These are phyloP conservation scores for Idris sp. DNA, from an alignment of 1,140 invertebrate genomes.

Conservation along the genomic window DNA sequence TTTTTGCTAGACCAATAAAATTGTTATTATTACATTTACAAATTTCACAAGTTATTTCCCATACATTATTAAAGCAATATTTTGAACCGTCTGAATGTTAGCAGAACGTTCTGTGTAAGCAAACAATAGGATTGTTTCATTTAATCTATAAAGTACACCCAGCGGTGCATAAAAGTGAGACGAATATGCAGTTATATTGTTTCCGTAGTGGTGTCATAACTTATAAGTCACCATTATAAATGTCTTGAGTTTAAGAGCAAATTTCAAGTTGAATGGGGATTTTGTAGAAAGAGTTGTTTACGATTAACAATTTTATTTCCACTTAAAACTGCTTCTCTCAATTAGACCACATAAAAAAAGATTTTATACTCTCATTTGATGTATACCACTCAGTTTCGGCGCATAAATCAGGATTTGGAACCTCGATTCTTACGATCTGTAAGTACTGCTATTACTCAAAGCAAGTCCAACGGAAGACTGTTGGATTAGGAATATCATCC, in stretches of 20 bases:
- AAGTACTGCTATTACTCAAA: constrained; percentile 24
- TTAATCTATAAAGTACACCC: constrained; percentile 27
- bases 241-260: constrained; percentile 22
- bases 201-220: constrained; percentile 30
- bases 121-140: constrained; percentile 48
- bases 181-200: constrained; percentile 46
- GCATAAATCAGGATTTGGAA: constrained; percentile 27
- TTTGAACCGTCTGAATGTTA: too few species aligned
- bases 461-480: constrained; percentile 1
- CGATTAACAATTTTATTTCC: constrained; percentile 32
- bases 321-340: constrained; percentile 5
- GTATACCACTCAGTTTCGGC: neutral
- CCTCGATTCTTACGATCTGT: constrained; percentile 11
- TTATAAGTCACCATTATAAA: constrained; percentile 21
- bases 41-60: constrained; percentile 14
- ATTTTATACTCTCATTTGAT: constrained; percentile 27
- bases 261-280: constrained; percentile 9
- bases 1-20: too few species aligned
- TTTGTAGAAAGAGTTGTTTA: constrained; percentile 41
- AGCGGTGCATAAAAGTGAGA: constrained; percentile 42
- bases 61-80: constrained; percentile 19
- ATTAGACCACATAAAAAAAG: too few species aligned
- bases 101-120: too few species aligned
- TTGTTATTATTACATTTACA: too few species aligned
- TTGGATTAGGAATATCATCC: constrained; percentile 22